These are phyloP conservation scores for Mareca penelope DNA, from an alignment of 2,797 vertebrate species.

Conservation along the genomic window DNA sequence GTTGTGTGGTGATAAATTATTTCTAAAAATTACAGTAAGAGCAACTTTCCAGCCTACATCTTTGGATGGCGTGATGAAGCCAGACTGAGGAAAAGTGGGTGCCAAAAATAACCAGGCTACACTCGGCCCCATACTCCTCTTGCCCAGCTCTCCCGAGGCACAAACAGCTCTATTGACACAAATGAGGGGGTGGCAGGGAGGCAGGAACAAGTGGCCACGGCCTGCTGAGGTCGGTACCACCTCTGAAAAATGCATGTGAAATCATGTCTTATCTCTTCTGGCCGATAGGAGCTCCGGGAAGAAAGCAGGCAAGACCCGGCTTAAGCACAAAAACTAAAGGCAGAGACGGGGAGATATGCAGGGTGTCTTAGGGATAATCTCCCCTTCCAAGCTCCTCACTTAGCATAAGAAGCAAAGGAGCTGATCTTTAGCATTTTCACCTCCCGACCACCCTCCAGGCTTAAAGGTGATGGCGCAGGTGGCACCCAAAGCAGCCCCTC, in stretches of 20 bases:
- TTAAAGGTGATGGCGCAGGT: background rate
- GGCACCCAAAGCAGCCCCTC: background rate
- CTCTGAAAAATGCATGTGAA: constrained; percentile 38
- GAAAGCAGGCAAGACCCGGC: constrained; percentile 6
- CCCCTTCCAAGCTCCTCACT: background rate
- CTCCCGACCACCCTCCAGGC: background rate
- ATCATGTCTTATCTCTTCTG: constrained; percentile 45
- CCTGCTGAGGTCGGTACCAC: constrained; percentile 1
- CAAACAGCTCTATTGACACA: constrained; percentile 25
- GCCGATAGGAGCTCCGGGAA: background rate
- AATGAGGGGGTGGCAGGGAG: background rate
- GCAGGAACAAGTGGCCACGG: constrained; percentile 24
- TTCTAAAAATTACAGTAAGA: background rate
- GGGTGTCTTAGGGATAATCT: constrained; percentile 1
- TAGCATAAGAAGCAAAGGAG: constrained; percentile 20
- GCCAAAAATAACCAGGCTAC: background rate
- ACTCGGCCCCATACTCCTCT: background rate
- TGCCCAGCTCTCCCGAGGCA: background rate
- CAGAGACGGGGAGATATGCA: background rate
- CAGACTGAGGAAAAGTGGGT: fast-evolving
- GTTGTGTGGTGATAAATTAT: background rate
- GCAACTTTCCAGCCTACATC: background rate
- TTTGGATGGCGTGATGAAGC: background rate
- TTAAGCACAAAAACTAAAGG: constrained; percentile 2
- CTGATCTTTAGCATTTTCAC: constrained; percentile 3